A percentile compares a stretch with the other conserved stretches of the same genome.
Conservation (phyloP, 2,888 invertebrate genomes). For the Drosophila borborema region DNA sequence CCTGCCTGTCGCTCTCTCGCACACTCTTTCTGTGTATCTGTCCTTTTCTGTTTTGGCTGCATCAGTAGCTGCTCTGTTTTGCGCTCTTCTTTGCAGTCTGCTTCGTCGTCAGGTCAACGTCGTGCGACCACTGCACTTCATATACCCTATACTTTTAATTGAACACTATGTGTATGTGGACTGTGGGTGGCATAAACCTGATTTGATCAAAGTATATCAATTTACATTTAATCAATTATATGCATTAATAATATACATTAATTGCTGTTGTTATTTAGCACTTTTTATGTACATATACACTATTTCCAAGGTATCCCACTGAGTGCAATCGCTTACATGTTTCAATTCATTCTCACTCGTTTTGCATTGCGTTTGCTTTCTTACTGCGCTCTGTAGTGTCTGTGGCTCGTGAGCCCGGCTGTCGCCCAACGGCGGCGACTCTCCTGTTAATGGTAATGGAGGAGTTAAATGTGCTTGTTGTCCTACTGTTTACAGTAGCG, state of each 20-base stretch:
- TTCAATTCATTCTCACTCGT: slow-evolving; percentile 26
- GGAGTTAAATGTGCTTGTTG: slow-evolving; percentile 23
- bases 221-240: background rate
- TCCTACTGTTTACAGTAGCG: slow-evolving; percentile 38
- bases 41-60: slow-evolving; percentile 14
- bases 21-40: background rate
- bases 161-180: background rate
- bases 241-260: background rate
- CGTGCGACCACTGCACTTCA: slow-evolving; percentile 13
- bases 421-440: background rate
- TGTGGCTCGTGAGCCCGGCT: slow-evolving; percentile 47
- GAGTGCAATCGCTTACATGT: background rate
- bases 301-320: background rate
- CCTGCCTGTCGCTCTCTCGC: background rate
- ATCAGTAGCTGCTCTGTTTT: slow-evolving; percentile 19
- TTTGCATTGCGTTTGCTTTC: slow-evolving; percentile 54
- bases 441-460: slow-evolving; percentile 30
- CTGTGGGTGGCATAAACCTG: too few species aligned
- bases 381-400: slow-evolving; percentile 69
- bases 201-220: background rate
- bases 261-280: background rate
- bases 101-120: slow-evolving; percentile 34
- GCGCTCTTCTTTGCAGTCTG: slow-evolving; percentile 12
- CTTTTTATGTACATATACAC: background rate
- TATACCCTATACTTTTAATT: slow-evolving; percentile 29